Evolutionary conservation across 2,113 vertebrate genomes (phyloP), one percentile per base, ranked within the genome.

Genomic region (Trochalopteron elliotii): DNA sequence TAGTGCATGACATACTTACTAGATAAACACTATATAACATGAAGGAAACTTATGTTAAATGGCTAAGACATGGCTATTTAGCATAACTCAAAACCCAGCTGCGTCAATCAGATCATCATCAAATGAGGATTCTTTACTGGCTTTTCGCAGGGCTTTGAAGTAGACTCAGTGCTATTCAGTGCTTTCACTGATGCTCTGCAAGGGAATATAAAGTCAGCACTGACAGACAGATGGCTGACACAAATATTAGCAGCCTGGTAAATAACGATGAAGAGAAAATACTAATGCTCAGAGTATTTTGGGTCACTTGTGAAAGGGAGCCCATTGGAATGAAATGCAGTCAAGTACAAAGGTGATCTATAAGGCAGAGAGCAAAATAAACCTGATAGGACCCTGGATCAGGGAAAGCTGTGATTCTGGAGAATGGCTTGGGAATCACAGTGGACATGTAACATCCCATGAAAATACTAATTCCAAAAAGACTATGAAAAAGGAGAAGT

Each of bases 191-290:
- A 61, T 83, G 82, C 59, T 96, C 81, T 95, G 78, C 78, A 83
- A 96, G 89, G 87, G 90, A 96, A 79, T 91, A 96, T 69, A 82
- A 95, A 96, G 90, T 91, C 93, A 95, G 91, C 92, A 90, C 75
- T 83, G 92, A 85, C 7, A 96, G 95, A 88, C 94, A 96, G 91
- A 94, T 97, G 94, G 95, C 90, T 96, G 96, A 80, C 90, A 96
- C 84, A 95, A 96, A 96, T 96, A 97, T 96, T 96, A 96, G 84
- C 92, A 93, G 90, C 84, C 75, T 95, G 82, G 75, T 95, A 95
- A 96, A 94, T 94, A 96, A 93, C 0, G 17, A 94, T 59, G 84
- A 87, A 39, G 63, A 85, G 63, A 90, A 96, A 95, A 94, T 80
- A 91, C 50, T 96, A 74, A 42, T 27, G 40, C 21, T 10, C 75